Evolutionary conservation across 2,888 invertebrate genomes (phyloP).

Genomic region (Tanytarsus gracilentus): DNA sequence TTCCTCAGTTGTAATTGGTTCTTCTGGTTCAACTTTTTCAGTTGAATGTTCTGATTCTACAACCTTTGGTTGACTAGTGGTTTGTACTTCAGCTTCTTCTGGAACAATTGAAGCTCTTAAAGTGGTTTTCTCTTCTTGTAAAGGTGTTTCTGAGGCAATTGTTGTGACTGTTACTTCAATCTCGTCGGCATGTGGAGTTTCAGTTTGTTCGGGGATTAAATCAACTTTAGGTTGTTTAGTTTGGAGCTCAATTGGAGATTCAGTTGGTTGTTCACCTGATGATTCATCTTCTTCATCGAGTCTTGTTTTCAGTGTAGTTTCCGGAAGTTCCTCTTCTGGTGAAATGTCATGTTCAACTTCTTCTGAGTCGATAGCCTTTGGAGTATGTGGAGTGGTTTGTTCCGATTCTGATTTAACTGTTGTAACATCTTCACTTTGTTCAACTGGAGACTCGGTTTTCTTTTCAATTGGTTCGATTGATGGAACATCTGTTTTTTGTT

Average conservation of each 20-base stretch:
- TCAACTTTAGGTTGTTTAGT: constrained; percentile 17
- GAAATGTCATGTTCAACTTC: too few species aligned
- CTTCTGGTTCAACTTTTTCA: constrained; percentile 29
- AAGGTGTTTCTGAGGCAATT: background rate
- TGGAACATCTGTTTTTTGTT: too few species aligned
- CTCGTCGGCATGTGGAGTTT: too few species aligned
- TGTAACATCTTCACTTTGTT: constrained; percentile 29
- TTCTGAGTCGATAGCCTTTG: too few species aligned
- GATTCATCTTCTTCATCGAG: constrained; percentile 31
- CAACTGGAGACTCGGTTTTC: constrained; percentile 31
- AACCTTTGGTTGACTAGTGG: constrained; percentile 30
- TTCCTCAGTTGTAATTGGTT: constrained; percentile 20
- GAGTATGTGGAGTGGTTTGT: background rate
- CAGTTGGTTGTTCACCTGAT: constrained; percentile 30
- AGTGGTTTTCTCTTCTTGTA: constrained; percentile 28
- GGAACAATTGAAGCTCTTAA: constrained; percentile 25
- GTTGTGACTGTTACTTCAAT: constrained; percentile 30
- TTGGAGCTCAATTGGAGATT: constrained; percentile 32
- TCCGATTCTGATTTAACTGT: background rate
- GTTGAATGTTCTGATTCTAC: background rate
- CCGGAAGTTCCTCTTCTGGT: constrained; percentile 31
- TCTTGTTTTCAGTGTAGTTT: constrained; percentile 29
- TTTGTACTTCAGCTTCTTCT: constrained; percentile 30
- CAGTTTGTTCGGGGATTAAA: constrained; percentile 10
- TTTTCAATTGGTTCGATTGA: too few species aligned